Conservation (phyloP, 2,888 invertebrate species). For the Archaeoteleia sp. region DNA sequence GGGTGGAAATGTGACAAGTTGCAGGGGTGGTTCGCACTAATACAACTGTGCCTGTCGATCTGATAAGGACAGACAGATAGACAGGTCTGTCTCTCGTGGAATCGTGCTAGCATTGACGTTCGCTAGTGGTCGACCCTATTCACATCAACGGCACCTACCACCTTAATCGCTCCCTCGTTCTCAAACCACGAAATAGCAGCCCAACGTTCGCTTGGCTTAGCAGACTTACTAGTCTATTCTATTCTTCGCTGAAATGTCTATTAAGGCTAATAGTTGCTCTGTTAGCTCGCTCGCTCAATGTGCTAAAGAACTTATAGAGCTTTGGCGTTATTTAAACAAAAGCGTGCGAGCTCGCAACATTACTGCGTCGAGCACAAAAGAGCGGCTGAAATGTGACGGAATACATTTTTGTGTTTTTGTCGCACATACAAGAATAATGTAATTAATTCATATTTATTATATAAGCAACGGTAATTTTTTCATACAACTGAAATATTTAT, state of each 20-base stretch:
- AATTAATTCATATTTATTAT: too few species aligned
- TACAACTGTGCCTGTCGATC: constrained; percentile 52
- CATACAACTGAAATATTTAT: too few species aligned
- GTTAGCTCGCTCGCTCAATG: constrained; percentile 6
- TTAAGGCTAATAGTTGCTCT: constrained; percentile 40
- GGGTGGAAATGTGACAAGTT: constrained; percentile 47
- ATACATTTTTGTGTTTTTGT: too few species aligned
- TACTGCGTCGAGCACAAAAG: too few species aligned
- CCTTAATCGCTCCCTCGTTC: constrained; percentile 45
- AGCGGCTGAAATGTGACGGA: too few species aligned
- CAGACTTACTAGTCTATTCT: constrained; percentile 31
- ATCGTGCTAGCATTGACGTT: constrained; percentile 63
- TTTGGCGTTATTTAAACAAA: neutral
- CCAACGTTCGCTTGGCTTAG: constrained; percentile 16
- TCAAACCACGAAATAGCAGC: constrained; percentile 44
- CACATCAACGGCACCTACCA: constrained; percentile 51
- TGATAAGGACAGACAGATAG: constrained; percentile 64
- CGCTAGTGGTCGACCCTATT: constrained; percentile 57
- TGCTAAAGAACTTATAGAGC: constrained; percentile 4
- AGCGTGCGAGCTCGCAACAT: neutral
- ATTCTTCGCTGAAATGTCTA: constrained; percentile 36
- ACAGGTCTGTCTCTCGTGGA: constrained; percentile 57
- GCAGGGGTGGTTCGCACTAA: constrained; percentile 53
- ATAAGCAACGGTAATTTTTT: too few species aligned
- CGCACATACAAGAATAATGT: too few species aligned